Evolutionary conservation across 1,140 invertebrate genomes (phyloP).

Genomic region (Drosophila prosaltans): DNA sequence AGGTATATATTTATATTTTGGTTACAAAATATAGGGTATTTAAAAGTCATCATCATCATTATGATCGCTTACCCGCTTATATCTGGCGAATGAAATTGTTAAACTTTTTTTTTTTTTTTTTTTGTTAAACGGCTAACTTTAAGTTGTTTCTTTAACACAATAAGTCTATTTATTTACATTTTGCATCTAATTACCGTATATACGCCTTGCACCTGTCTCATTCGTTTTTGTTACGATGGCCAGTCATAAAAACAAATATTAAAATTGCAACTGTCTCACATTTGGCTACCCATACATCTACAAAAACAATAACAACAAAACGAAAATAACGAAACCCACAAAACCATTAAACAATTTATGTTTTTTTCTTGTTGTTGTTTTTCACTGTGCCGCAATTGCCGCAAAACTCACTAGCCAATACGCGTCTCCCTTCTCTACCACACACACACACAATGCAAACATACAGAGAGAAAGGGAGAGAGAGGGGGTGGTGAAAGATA

Average conservation of each 20-base stretch:
- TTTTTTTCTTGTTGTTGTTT: constrained; percentile 43
- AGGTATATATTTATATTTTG: too few species aligned
- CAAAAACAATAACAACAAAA: constrained; percentile 5
- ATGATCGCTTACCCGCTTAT: too few species aligned
- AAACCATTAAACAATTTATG: constrained; percentile 75
- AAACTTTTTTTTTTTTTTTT: background rate
- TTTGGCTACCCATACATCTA: constrained; percentile 16
- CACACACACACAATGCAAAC: background rate
- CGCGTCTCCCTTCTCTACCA: constrained; percentile 9
- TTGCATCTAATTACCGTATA: constrained; percentile 1
- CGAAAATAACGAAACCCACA: constrained; percentile 18
- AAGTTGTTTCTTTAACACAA: background rate
- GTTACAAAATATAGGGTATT: too few species aligned
- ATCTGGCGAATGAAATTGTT: too few species aligned
- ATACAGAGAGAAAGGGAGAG: background rate
- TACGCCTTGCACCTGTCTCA: constrained; percentile 36
- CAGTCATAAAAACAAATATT: constrained; percentile 59
- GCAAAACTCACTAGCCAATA: constrained; percentile 57
- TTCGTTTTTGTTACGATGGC: constrained; percentile 45
- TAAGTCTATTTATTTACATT: background rate
- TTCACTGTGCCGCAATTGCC: constrained; percentile 58
- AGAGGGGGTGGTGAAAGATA: background rate
- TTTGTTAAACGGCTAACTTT: background rate
- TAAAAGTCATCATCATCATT: too few species aligned
- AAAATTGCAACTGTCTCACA: constrained; percentile 56